phyloP scores from a whole-genome alignment of 1,140 invertebrate genomes.

The Lordiphosa collinella region DNA sequence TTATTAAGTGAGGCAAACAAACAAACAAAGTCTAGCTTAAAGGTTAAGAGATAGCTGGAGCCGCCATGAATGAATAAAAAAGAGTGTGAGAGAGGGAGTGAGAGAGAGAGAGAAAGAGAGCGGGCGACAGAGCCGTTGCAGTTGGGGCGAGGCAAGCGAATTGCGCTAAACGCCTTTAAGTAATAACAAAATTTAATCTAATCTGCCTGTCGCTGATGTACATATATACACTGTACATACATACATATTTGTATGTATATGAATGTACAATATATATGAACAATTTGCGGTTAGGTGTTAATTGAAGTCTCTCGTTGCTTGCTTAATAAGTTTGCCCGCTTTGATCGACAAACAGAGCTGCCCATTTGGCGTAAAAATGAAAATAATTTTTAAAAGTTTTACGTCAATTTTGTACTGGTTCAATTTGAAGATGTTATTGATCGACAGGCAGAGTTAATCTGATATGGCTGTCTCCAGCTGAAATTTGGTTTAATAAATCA shows the following conservation, averaged over 20 bases:
- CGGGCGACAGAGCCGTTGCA: constrained; percentile 23
- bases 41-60: constrained; percentile 58
- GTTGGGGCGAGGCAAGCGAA: constrained; percentile 11
- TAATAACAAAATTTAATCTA: constrained; percentile 73
- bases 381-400: not conserved
- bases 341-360: constrained; percentile 42
- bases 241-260: constrained; percentile 13
- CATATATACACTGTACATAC: constrained; percentile 5
- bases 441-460: too few species aligned
- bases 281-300: constrained; percentile 61
- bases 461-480: too few species aligned
- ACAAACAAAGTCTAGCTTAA: constrained; percentile 63
- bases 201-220: constrained; percentile 52
- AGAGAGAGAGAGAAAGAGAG: constrained; percentile 11
- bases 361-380: constrained; percentile 36
- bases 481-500: too few species aligned
- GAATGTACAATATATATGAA: constrained; percentile 10
- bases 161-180: constrained; percentile 50
- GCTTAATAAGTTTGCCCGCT: constrained; percentile 26
- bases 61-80: constrained; percentile 38
- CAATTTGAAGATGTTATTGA: not conserved
- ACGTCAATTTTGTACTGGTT: not conserved
- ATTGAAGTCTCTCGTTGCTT: constrained; percentile 54
- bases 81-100: constrained; percentile 19
- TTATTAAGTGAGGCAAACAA: constrained; percentile 56